Evolutionary conservation across 1,140 invertebrate genomes (phyloP), one percentile per base, ranked within the genome.

Genomic region (Saccostrea echinata): DNA sequence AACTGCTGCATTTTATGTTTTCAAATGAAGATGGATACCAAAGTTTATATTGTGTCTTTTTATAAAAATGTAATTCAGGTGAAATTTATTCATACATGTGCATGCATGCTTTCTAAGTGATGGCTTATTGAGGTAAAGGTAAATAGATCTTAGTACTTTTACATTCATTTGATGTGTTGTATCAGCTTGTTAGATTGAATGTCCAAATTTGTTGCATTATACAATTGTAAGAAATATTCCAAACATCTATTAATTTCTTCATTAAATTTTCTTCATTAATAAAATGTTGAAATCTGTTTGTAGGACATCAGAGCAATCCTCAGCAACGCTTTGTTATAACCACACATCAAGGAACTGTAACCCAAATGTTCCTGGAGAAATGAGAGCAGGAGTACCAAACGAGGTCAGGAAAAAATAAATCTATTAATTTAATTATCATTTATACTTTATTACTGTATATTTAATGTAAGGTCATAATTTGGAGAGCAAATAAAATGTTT

Each of bases 261-360:
- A 21, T 3, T 61, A 21, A 21, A n/a, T 61, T 21, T 61, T 61
- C n/a, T 21, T 61, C 55, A 21, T 3, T 61, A 21, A 3, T 57
- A 43, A 43, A 43, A 43, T 43, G 43, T 43, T 43, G 43, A 18
- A 21, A 57, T 61, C 55, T 61, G 55, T 61, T 61, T 61, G 16
- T 27, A 76, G 68, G 27, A 76, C 57, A 35, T 64, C 52, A 1
- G 84, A 61, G 57, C 33, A 27, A 30, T 9, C 52, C 11, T 35
- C 18, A 30, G 84, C 52, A 21, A 57, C 27, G 9, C 51, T 82
- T 27, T 86, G 71, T 87, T 83, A 27, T 43, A 83, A 87, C 35
- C 35, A 83, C 76, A 87, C 84, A 24, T 68, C 18, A 52, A 30
- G 35, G 35, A 52, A 76, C 33, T 86, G 84, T 86, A 71, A 53